Base-by-base conservation (phyloP, 1,140 invertebrate genomes). In the Pollicipes pollicipes region DNA sequence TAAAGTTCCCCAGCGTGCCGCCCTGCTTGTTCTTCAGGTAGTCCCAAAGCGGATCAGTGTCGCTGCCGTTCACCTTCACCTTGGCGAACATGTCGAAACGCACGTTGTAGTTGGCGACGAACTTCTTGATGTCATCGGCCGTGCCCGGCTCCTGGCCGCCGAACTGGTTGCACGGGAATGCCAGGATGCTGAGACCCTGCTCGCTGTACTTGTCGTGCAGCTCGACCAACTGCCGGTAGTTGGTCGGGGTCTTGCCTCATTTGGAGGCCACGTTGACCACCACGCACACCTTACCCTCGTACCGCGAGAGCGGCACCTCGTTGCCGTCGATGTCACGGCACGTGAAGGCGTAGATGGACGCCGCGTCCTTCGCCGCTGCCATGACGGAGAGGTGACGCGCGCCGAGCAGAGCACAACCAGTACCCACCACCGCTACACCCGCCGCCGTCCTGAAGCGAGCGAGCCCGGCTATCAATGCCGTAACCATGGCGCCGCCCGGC, bases 81-180 rank as follows among this genome's bases (percentile, higher is more conserved):
- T 86, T 86, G 88, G 87, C 74, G 74, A 87, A 90, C 75, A 93
- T 80, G 75, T 93, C 90, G 78, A 92, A 93, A 30, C 85, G 84
- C 0, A 89, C 88, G 72, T 88, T 87, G 72, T 85, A 86, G 37
- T 86, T 81, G 66, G 84, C 81, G 21, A 85, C 81, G 76, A 92
- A 93, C 30, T 85, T 83, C 26, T 88, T 82, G 73, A 95, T 93
- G 69, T 90, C 86, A 67, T 85, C 81, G 8, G 83, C 81, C 63
- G 82, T 84, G 0, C 88, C 88, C 0, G 90, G 90, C 81, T 93
- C 91, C 79, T 87, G 92, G 0, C 83, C 81, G n/a, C 82, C 85
- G 80, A 97, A 97, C 77, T 97, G 92, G 80, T 97, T 95, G 77
- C 92, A 95, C 0, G 94, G 94, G 80, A 97, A 97, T 3, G 88